phyloP scores from a whole-genome alignment of 2,797 vertebrate genomes.

The Hafferia zeledoni region DNA sequence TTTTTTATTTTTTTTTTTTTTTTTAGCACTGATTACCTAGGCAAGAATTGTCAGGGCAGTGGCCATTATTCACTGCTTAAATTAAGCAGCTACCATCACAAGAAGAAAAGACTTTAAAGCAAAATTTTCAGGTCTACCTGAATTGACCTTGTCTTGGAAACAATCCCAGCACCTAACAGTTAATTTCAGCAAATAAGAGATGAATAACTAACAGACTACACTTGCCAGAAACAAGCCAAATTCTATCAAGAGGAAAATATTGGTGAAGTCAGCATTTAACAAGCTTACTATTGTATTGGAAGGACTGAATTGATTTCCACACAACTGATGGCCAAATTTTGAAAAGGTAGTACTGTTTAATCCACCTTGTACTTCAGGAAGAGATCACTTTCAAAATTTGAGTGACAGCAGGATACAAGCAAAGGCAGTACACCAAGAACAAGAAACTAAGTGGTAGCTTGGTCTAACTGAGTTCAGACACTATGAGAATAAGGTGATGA shows the following conservation, averaged over 20 bases:
- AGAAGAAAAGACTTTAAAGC: not conserved
- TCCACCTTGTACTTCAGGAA: not conserved
- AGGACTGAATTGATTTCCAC: not conserved
- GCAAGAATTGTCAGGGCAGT: not conserved
- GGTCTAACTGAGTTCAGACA: not conserved
- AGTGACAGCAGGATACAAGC: not conserved
- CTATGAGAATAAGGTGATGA: not conserved
- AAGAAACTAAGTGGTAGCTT: not conserved
- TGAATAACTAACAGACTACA: not conserved
- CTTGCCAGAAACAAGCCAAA: not conserved
- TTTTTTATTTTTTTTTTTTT: not conserved
- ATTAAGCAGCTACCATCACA: not conserved
- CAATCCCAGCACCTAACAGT: not conserved
- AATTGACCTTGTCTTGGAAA: not conserved
- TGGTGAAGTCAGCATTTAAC: not conserved
- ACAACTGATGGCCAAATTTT: not conserved
- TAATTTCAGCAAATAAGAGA: constrained; percentile 24
- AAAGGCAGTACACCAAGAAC: not conserved
- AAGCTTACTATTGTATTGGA: not conserved
- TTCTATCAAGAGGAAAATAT: not conserved
- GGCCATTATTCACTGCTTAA: not conserved
- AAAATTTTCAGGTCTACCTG: not conserved
- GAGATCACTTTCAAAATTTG: not conserved
- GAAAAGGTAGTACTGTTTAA: not conserved
- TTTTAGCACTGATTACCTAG: not conserved